Evolutionary conservation across 1,140 invertebrate genomes (phyloP).

Genomic region (Octopus bimaculoides): DNA sequence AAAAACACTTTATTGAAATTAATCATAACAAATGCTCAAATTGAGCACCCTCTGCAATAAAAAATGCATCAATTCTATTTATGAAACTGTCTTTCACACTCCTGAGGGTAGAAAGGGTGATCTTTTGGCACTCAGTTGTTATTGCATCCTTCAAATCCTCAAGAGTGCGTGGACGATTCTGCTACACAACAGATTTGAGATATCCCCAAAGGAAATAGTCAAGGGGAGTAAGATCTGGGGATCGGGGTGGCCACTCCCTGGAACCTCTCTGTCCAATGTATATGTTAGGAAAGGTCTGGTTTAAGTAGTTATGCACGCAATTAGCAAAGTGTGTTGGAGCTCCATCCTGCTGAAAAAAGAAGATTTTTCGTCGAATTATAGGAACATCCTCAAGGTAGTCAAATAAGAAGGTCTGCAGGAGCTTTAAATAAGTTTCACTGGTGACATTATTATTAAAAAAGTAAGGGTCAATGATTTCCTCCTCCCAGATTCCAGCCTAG

Average conservation of each 20-base stretch:
- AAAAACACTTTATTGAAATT: no score
- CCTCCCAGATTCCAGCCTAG: not conserved
- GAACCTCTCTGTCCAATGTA: no score
- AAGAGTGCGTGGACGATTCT: not conserved
- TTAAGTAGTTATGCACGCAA: not conserved
- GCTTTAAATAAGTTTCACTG: not conserved
- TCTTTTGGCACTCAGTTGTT: not conserved
- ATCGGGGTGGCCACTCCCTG: not conserved
- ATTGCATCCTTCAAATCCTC: slow-evolving; percentile 3
- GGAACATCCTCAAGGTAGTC: not conserved
- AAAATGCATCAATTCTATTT: no score
- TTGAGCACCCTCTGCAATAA: no score
- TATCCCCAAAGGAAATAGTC: slow-evolving; percentile 7
- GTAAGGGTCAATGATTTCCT: not conserved
- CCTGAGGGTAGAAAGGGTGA: not conserved
- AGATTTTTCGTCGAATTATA: not conserved
- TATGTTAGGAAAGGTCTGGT: not conserved
- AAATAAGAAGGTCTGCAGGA: not conserved
- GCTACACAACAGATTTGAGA: not conserved
- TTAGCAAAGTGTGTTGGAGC: not conserved
- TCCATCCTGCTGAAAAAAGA: slow-evolving; percentile 4
- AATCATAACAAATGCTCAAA: no score
- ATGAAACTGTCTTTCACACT: no score
- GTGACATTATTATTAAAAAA: slow-evolving; percentile 5
- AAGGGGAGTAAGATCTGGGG: not conserved